Conservation (phyloP, 2,113 vertebrate species). For the Edolisoma coerulescens region DNA sequence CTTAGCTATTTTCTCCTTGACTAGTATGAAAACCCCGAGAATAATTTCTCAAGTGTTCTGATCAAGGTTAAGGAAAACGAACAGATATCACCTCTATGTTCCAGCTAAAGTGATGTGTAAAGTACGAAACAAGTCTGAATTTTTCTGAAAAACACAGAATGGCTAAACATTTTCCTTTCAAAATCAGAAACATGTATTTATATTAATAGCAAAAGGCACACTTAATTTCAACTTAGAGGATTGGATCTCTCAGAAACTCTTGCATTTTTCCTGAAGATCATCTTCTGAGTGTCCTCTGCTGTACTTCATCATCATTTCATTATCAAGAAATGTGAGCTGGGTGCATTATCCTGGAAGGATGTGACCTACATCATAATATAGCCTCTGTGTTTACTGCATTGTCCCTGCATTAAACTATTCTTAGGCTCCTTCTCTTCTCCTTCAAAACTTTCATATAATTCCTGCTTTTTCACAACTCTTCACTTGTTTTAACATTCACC, state of each 20-base stretch:
- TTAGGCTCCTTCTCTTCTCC: not conserved
- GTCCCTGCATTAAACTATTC: not conserved
- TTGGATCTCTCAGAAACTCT: not conserved
- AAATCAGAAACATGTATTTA: not conserved
- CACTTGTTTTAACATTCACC: not conserved
- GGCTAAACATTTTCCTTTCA: not conserved
- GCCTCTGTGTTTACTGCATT: constrained; percentile 13
- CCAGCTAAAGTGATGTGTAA: not conserved
- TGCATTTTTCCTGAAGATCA: constrained; percentile 9
- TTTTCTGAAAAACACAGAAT: not conserved
- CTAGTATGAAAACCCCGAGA: not conserved
- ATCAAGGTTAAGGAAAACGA: not conserved
- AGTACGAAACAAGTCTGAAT: not conserved
- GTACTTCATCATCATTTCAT: constrained; percentile 51
- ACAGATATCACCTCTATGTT: not conserved
- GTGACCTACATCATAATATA: constrained; percentile 18
- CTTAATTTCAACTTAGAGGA: not conserved
- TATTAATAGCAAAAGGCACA: not conserved
- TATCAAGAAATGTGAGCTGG: constrained; percentile 21
- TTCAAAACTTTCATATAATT: not conserved
- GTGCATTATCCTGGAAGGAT: constrained; percentile 5
- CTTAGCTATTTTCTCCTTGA: not conserved
- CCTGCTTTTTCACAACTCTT: not conserved
- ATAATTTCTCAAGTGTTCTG: not conserved
- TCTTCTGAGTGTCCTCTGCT: constrained; percentile 17